phyloP scores from a whole-genome alignment of 2,888 invertebrate species.

The Chrysolina americana region DNA sequence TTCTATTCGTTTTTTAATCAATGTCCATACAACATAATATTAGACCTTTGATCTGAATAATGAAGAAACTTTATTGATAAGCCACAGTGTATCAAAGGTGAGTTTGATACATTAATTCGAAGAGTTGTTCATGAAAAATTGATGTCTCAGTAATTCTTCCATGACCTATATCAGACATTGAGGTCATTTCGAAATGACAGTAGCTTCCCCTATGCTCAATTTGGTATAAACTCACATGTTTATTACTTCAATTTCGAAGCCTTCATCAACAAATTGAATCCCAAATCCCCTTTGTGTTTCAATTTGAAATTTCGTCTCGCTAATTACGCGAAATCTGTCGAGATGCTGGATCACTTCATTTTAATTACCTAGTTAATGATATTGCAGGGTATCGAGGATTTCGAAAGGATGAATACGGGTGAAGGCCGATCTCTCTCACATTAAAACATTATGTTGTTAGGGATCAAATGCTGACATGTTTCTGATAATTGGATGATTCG shows the following conservation, averaged over 20 bases:
- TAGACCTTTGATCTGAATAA: too few species aligned
- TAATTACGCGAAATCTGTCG: slow-evolving; percentile 7
- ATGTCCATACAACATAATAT: too few species aligned
- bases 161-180: too few species aligned
- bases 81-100: too few species aligned
- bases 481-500: too few species aligned
- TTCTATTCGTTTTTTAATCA: too few species aligned
- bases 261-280: slow-evolving; percentile 16
- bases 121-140: too few species aligned
- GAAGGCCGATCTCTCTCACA: neutral
- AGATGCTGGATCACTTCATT: slow-evolving; percentile 11
- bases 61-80: too few species aligned
- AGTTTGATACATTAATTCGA: too few species aligned
- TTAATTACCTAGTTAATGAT: slow-evolving; percentile 10
- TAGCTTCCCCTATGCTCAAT: neutral
- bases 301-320: slow-evolving; percentile 5
- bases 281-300: slow-evolving; percentile 3
- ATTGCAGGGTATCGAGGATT: neutral
- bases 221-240: neutral
- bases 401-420: neutral
- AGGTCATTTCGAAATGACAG: too few species aligned
- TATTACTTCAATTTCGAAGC: slow-evolving; percentile 5
- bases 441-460: neutral
- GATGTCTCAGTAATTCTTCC: too few species aligned
- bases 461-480: too few species aligned